Percentiles rank a stretch among this genome's conserved stretches.
phyloP scores from a whole-genome alignment of 2,797 vertebrate species.

The Spondyliosoma cantharus region DNA sequence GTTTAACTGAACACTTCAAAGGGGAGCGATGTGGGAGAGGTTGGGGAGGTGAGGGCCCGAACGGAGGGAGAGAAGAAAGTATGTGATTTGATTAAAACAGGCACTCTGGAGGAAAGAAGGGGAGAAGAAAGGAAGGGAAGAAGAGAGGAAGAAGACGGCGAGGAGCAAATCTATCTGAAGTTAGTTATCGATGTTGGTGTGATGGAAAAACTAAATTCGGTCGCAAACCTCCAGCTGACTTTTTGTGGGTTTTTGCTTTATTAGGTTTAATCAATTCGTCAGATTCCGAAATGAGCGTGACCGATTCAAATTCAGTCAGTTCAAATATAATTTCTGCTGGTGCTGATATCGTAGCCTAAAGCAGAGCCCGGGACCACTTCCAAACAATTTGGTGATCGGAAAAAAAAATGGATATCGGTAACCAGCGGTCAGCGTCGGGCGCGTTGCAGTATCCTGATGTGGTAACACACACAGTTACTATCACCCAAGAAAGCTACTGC shows the following conservation, averaged over 20 bases:
- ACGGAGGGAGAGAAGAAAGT: conserved; percentile 34
- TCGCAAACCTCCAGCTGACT: not conserved
- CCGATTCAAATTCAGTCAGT: conserved; percentile 9
- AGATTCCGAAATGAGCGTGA: conserved; percentile 16
- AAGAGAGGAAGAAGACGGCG: not conserved
- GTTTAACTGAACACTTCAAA: conserved; percentile 65
- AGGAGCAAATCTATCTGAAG: not conserved
- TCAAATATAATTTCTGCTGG: conserved; percentile 8
- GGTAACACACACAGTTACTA: not conserved
- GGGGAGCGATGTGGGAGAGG: conserved; percentile 53
- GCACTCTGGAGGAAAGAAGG: conserved; percentile 26
- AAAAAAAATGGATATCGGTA: not conserved
- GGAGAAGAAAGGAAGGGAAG: conserved; percentile 1
- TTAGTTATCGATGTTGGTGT: conserved; percentile 2
- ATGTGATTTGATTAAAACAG: conserved; percentile 55
- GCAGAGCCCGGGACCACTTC: not conserved
- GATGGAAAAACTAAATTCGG: not conserved
- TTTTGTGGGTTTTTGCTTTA: conserved; percentile 15
- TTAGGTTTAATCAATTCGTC: conserved; percentile 10
- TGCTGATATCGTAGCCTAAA: not conserved
- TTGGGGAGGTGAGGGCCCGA: conserved; percentile 46
- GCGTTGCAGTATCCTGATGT: not conserved
- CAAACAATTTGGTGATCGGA: not conserved
- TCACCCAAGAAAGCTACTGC: not conserved
- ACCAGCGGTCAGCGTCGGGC: not conserved